A percentile compares a stretch with the other conserved stretches of the same genome.
These are phyloP conservation scores for Sphaeramia orbicularis DNA, from an alignment of 2,797 vertebrate genomes.

Conservation along the genomic window DNA sequence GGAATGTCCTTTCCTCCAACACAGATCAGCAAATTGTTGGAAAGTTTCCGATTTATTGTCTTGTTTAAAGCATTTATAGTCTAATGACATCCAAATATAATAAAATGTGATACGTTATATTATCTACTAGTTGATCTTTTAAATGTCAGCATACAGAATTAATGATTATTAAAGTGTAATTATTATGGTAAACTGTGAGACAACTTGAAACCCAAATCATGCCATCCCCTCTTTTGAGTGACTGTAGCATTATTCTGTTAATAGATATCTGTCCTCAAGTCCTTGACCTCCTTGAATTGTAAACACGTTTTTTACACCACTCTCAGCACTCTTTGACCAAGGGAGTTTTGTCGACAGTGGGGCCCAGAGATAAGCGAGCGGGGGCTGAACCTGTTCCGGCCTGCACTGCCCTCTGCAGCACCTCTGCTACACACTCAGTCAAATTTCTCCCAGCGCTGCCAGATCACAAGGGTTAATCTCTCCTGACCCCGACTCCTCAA, in stretches of 20 bases:
- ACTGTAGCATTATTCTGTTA: slow-evolving; percentile 91
- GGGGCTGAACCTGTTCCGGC: slow-evolving; percentile 93
- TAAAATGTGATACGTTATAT: too few relatives aligned
- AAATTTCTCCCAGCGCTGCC: slow-evolving; percentile 86
- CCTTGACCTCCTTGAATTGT: slow-evolving; percentile 95
- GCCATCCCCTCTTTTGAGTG: slow-evolving; percentile 74
- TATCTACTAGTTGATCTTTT: too few relatives aligned
- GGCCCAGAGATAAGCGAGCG: slow-evolving; percentile 94
- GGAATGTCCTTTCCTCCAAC: too few relatives aligned
- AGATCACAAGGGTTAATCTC: slow-evolving; percentile 84
- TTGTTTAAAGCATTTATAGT: too few relatives aligned
- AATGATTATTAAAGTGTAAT: not conserved
- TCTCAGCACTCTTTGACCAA: slow-evolving; percentile 90
- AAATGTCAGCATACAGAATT: too few relatives aligned
- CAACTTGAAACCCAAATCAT: slow-evolving; percentile 51
- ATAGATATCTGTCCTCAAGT: slow-evolving; percentile 96
- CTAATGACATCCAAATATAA: too few relatives aligned
- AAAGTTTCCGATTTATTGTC: too few relatives aligned
- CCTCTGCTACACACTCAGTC: slow-evolving; percentile 89
- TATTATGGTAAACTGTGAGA: slow-evolving; percentile 26
- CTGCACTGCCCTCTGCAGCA: slow-evolving; percentile 96
- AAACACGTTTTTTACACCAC: slow-evolving; percentile 91
- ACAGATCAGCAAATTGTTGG: too few relatives aligned
- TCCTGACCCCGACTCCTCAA: slow-evolving; percentile 81
- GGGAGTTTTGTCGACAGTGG: slow-evolving; percentile 94